Evolutionary conservation across 2,888 invertebrate genomes (phyloP), one percentile per base, ranked within the genome.

Genomic region (Tineola bisselliella): DNA sequence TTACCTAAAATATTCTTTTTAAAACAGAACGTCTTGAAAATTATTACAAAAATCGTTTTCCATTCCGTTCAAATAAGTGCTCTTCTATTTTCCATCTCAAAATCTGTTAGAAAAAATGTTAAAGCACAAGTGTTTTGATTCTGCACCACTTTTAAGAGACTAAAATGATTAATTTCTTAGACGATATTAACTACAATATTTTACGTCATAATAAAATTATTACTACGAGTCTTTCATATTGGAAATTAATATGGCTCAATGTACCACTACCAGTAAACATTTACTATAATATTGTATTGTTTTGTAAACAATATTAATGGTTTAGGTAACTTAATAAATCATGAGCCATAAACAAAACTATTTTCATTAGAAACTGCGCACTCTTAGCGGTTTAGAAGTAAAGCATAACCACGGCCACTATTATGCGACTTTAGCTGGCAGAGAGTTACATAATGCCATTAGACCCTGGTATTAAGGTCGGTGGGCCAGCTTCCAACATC

Each of bases 401-500:
- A 74, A 75, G 73, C 69, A 72, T 65, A 72, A 71, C 73, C 68
- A 44, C 15, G 44, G 69, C 72, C 68, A 74, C 75, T 75, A 75
- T 75, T 74, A 71, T 73, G 69, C 65, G 69, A 70, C 69, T 74
- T 8, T 31, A 12, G 31, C 71, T 76, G 73, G 74, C 74, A 72
- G 70, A 66, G 66, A 75, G 74, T 72, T 74, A 69, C 69, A 67
- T 73, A 75, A 72, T 71, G 73, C 69, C 69, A 70, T 72, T 75
- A 71, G 52, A 52, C 63, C 62, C 59, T 33, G 33, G 54, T 73
- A 78, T 78, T 78, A 78, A 73, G 76, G 72, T 72, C 74, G 79
- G 62, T 62, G 63, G 79, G 80, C 78, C 72, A 70, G 72, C 71
- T 76, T 81, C 84, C 84, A 84, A 77, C 76, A 69, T 80, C 82